Evolutionary conservation across 2,113 vertebrate genomes (phyloP), one percentile per base, ranked within the genome.

Genomic region (Oceanites oceanicus): DNA sequence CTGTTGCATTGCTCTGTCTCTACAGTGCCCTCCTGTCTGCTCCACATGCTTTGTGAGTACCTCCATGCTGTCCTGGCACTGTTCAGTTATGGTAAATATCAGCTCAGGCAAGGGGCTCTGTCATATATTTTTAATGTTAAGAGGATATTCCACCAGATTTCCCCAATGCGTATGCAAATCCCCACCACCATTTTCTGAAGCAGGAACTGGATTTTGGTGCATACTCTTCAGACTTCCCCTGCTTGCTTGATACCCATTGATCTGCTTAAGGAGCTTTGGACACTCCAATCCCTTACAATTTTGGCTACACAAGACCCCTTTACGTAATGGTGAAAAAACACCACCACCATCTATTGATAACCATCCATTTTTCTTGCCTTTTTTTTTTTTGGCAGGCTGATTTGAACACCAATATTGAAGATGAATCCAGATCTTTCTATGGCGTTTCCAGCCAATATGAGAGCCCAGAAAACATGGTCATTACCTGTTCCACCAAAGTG

Each of bases 401-500:
- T 96, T 98, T 99, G 70, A 99, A 99, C 92, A 98, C 99, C 58
- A 99, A 98, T 95, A 98, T 99, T 34, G 99, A 99, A 96, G 99
- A 99, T 14, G 99, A 99, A 98, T 99, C 98, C 97, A 98, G 97
- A 97, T 98, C 99, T 97, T 99, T 99, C 98, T 99, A 99, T 4
- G 99, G 99, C 0, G 99, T 99, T 70, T 99, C 99, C 94, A 99
- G 99, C 97, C 99, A 99, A 93, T 99, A 99, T 5, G 99, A 99
- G 98, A 99, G 99, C 95, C 97, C 98, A 1, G 99, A 99, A 95
- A 99, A 99, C 97, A 99, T 99, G 99, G 98, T 99, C 61, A 99
- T 99, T 98, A 99, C 99, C 85, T 99, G 99, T 86, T 99, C 99
- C 97, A 99, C 99, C 92, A 99, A 99, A 96, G 99, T 99, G 88